Percentiles rank a stretch among this genome's conserved stretches.
Evolutionary conservation across 2,888 invertebrate species (phyloP).

Genomic region (Apamea crenata): DNA sequence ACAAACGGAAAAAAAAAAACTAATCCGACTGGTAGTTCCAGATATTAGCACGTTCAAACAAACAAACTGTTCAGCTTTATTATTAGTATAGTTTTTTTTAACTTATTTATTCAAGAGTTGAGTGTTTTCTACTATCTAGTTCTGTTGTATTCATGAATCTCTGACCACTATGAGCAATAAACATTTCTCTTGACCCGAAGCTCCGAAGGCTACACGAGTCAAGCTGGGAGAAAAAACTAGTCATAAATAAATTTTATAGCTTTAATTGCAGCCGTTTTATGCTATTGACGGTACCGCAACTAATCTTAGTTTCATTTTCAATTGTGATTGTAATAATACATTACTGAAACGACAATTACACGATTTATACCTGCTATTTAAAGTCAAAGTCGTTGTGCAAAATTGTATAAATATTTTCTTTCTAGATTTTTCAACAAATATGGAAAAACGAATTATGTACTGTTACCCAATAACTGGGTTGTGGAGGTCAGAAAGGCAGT

Average conservation of each 20-base stretch:
- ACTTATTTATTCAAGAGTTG: background rate
- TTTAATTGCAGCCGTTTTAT: constrained; percentile 55
- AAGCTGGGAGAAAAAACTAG: constrained; percentile 47
- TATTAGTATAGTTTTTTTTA: background rate
- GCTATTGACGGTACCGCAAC: constrained; percentile 21
- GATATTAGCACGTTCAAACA: background rate
- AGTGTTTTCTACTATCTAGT: background rate
- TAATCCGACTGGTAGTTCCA: background rate
- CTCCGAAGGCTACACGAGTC: constrained; percentile 33
- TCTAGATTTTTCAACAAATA: too few relatives aligned
- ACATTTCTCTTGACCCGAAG: constrained; percentile 24
- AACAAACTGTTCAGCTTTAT: background rate
- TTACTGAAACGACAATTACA: background rate
- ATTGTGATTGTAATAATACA: constrained; percentile 16
- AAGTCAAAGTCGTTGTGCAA: too few relatives aligned
- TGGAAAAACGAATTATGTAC: background rate
- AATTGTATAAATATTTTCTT: background rate
- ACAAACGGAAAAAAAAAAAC: background rate
- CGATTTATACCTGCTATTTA: background rate
- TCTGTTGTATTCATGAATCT: constrained; percentile 12
- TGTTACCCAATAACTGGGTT: background rate
- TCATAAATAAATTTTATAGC: constrained; percentile 60
- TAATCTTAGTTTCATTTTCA: constrained; percentile 10
- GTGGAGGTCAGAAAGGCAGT: too few relatives aligned
- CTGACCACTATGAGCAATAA: constrained; percentile 34